Percentiles rank a stretch among this genome's conserved stretches.
These are phyloP conservation scores for Orthonyx spaldingii DNA, from an alignment of 2,113 vertebrate species.

Conservation along the genomic window DNA sequence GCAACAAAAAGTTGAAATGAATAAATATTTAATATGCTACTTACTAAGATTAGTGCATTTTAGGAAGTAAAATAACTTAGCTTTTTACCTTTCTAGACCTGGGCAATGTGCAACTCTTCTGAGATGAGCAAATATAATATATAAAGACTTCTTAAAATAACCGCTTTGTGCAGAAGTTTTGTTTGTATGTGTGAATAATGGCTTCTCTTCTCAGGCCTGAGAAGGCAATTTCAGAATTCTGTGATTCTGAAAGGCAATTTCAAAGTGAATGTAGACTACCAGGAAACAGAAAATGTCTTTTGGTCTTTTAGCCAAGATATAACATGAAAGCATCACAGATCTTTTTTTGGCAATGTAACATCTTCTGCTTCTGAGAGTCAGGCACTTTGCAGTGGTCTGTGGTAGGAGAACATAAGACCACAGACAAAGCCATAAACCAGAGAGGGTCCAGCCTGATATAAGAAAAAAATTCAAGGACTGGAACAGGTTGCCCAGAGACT, in stretches of 20 bases:
- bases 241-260: neutral
- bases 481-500: neutral
- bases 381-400: neutral
- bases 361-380: neutral
- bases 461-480: neutral
- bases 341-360: neutral
- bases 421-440: neutral
- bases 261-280: neutral
- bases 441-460: neutral
- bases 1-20: neutral
- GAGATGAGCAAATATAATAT: neutral
- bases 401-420: neutral
- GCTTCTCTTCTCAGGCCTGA: neutral
- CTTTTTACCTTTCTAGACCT: neutral
- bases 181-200: accelerated
- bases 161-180: neutral
- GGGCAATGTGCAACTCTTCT: neutral
- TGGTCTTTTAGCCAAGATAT: neutral
- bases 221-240: neutral
- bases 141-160: neutral
- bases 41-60: neutral
- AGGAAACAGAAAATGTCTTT: neutral
- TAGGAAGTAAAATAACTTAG: neutral
- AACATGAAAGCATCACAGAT: neutral
- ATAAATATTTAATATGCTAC: neutral